These are phyloP conservation scores for Glaucidium brasilianum DNA, from an alignment of 2,113 vertebrate species.

Conservation along the genomic window DNA sequence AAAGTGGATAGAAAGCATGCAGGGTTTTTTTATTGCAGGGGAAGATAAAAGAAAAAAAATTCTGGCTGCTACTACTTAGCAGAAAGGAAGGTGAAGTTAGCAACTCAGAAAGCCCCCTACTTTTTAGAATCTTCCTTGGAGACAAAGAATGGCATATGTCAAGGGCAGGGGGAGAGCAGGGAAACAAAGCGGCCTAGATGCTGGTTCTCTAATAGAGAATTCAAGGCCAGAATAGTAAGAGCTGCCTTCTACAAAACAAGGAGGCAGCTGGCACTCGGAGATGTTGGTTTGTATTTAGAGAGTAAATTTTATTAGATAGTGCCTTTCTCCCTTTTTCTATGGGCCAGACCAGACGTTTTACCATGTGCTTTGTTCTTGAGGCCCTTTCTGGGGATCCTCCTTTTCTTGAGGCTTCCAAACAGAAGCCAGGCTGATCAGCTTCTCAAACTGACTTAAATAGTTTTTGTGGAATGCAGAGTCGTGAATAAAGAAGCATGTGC, in stretches of 20 bases:
- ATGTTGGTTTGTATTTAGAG: not conserved
- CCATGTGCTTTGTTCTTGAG: not conserved
- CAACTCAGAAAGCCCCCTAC: accelerated
- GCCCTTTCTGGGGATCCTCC: not conserved
- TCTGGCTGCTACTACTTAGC: not conserved
- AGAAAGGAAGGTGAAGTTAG: not conserved
- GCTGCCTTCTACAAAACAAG: not conserved
- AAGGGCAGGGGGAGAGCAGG: not conserved
- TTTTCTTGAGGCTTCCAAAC: not conserved
- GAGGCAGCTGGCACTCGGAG: not conserved
- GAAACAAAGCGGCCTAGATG: not conserved
- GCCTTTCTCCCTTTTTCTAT: accelerated
- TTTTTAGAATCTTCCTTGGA: not conserved
- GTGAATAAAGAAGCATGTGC: accelerated
- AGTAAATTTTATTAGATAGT: not conserved
- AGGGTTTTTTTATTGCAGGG: not conserved
- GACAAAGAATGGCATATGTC: not conserved
- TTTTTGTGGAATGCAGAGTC: not conserved
- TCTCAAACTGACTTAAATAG: not conserved
- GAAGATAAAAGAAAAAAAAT: not conserved
- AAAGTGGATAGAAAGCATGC: not conserved
- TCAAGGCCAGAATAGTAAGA: not conserved
- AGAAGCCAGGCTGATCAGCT: not conserved
- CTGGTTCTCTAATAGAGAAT: not conserved
- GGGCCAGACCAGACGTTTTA: accelerated